Evolutionary conservation across 2,888 invertebrate species (phyloP).

Genomic region (Acleris emargana): DNA sequence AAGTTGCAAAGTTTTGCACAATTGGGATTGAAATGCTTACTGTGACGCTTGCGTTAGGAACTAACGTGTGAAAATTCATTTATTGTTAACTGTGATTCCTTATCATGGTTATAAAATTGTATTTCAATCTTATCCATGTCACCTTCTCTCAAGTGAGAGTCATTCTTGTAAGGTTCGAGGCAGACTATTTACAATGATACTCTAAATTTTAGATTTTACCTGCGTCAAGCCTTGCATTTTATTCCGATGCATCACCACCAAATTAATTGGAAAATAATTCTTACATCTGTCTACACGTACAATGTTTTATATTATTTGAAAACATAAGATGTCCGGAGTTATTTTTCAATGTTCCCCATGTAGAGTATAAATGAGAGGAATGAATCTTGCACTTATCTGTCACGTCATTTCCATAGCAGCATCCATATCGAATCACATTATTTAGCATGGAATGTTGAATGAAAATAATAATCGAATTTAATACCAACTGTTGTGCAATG

Average conservation of each 20-base stretch:
- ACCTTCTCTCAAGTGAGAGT: slow-evolving; percentile 46
- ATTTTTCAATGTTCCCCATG: slow-evolving; percentile 30
- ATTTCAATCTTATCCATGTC: slow-evolving; percentile 31
- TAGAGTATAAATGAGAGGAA: slow-evolving; percentile 45
- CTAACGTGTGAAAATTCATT: neutral
- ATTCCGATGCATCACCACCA: slow-evolving; percentile 54
- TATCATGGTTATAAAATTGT: slow-evolving; percentile 16
- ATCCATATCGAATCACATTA: slow-evolving; percentile 56
- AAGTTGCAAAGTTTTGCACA: slow-evolving; percentile 1
- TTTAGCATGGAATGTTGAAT: slow-evolving; percentile 75
- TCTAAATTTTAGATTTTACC: neutral
- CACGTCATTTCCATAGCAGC: slow-evolving; percentile 51
- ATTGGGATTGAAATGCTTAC: slow-evolving; percentile 8
- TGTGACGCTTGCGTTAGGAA: slow-evolving; percentile 3
- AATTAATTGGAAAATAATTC: slow-evolving; percentile 56
- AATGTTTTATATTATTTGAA: neutral
- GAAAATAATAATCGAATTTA: slow-evolving; percentile 41
- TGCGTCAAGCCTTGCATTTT: slow-evolving; percentile 19
- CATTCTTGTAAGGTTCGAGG: slow-evolving; percentile 49
- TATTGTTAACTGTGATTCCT: slow-evolving; percentile 10
- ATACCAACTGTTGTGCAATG: slow-evolving; percentile 9
- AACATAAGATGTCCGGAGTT: slow-evolving; percentile 1
- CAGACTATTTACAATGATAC: neutral
- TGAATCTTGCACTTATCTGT: slow-evolving; percentile 68
- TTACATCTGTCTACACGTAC: neutral